These are phyloP conservation scores for Chesias legatella DNA, from an alignment of 2,888 invertebrate species.

Conservation along the genomic window DNA sequence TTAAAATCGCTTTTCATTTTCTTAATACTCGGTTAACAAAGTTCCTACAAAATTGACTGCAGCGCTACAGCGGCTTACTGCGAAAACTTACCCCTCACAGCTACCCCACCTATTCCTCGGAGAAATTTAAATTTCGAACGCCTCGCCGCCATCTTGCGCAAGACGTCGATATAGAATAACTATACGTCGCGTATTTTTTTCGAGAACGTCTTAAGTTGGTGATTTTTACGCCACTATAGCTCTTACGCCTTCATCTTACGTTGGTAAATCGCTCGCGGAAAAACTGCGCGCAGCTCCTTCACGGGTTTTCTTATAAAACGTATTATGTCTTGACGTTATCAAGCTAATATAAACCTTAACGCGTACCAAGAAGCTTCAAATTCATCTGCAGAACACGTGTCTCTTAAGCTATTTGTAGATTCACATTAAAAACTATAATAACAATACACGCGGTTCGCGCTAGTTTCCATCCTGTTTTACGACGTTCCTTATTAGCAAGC, in stretches of 20 bases:
- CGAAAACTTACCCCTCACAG: slow-evolving; percentile 35
- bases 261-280: slow-evolving; percentile 76
- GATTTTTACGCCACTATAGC: slow-evolving; percentile 77
- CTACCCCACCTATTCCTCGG: slow-evolving; percentile 72
- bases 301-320: slow-evolving; percentile 30
- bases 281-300: slow-evolving; percentile 65
- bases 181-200: slow-evolving; percentile 69
- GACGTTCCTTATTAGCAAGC: slow-evolving; percentile 29
- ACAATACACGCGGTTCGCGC: slow-evolving; percentile 61
- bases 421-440: slow-evolving; percentile 61
- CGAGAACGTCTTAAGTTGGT: slow-evolving; percentile 76
- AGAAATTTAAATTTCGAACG: slow-evolving; percentile 77
- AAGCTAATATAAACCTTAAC: slow-evolving; percentile 20
- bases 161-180: slow-evolving; percentile 78
- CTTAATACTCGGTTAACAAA: slow-evolving; percentile 40
- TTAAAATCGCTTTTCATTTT: slow-evolving; percentile 23
- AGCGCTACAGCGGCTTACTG: slow-evolving; percentile 50
- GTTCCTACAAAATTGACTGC: slow-evolving; percentile 38
- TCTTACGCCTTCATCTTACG: slow-evolving; percentile 72
- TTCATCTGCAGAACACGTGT: neutral
- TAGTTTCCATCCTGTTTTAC: slow-evolving; percentile 54
- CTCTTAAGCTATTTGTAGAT: slow-evolving; percentile 32
- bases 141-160: slow-evolving; percentile 77
- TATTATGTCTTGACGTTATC: slow-evolving; percentile 14
- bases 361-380: fast-evolving